Evolutionary conservation across 2,113 vertebrate species (phyloP).

Genomic region (Cranoglanis bouderius): DNA sequence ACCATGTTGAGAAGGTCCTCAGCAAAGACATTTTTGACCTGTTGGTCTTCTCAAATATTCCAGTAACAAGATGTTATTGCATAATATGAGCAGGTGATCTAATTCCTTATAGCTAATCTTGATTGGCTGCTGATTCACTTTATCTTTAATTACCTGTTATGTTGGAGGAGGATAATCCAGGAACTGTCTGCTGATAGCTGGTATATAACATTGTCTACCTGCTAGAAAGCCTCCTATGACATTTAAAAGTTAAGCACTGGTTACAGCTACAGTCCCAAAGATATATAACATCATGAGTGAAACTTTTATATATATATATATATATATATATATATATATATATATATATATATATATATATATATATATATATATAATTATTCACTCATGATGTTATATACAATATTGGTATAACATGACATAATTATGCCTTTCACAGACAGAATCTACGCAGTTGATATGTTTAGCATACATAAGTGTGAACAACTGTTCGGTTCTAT

Average conservation of each 20-base stretch:
- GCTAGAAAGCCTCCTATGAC: background rate
- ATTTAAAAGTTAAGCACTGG: background rate
- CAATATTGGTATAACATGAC: background rate
- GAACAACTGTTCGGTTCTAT: background rate
- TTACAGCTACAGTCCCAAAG: background rate
- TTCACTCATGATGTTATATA: too few species aligned
- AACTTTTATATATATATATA: background rate
- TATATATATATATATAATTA: too few species aligned
- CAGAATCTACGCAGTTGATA: background rate
- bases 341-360: too few species aligned
- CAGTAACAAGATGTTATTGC: background rate
- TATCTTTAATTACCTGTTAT: background rate
- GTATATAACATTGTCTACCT: background rate
- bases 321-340: too few species aligned
- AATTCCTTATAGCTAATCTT: background rate
- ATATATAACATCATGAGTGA: background rate
- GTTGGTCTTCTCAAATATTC: background rate
- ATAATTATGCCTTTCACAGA: background rate
- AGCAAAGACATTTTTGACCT: background rate
- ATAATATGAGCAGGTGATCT: background rate
- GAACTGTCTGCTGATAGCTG: background rate
- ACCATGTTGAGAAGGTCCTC: too few species aligned
- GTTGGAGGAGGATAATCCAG: background rate
- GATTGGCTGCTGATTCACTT: background rate
- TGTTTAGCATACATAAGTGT: background rate